A percentile compares a stretch with the other conserved stretches of the same genome.
Conservation (phyloP, 2,797 vertebrate species). For the Oreortyx pictus region DNA sequence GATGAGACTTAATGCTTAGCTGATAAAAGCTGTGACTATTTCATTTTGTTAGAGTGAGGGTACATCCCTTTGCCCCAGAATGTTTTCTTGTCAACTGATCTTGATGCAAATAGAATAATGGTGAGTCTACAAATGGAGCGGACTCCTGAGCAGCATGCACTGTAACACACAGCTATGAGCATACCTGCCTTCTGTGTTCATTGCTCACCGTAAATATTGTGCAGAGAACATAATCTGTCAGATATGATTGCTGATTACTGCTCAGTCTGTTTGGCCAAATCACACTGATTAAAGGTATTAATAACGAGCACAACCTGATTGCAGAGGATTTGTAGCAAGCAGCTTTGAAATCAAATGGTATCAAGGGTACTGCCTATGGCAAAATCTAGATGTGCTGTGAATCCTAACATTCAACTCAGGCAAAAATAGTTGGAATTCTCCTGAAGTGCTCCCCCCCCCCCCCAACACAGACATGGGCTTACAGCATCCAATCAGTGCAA, state of each 20-base stretch:
- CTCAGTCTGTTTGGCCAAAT: conserved; percentile 39
- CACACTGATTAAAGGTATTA: conserved; percentile 56
- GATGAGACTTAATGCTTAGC: not conserved
- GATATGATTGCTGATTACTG: conserved; percentile 12
- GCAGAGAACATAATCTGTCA: conserved; percentile 43
- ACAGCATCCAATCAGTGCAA: not conserved
- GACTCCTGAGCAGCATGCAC: not conserved
- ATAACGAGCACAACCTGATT: conserved; percentile 40
- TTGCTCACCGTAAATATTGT: not conserved
- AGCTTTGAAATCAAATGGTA: conserved; percentile 47
- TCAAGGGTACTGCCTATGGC: conserved; percentile 3
- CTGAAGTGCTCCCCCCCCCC: not conserved
- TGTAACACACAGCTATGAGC: not conserved
- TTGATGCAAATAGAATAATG: not conserved
- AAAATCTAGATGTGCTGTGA: conserved; percentile 14
- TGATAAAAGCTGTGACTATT: not conserved
- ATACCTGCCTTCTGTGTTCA: not conserved
- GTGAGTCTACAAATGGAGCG: not conserved
- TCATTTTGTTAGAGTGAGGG: not conserved
- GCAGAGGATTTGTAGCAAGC: conserved; percentile 70
- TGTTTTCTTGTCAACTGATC: not conserved
- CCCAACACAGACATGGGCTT: not conserved
- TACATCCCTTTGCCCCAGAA: not conserved
- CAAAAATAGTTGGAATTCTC: not conserved
- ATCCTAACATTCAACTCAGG: conserved; percentile 11